Conservation (phyloP, 2,113 vertebrate genomes). For the Plestiodon gilberti region DNA sequence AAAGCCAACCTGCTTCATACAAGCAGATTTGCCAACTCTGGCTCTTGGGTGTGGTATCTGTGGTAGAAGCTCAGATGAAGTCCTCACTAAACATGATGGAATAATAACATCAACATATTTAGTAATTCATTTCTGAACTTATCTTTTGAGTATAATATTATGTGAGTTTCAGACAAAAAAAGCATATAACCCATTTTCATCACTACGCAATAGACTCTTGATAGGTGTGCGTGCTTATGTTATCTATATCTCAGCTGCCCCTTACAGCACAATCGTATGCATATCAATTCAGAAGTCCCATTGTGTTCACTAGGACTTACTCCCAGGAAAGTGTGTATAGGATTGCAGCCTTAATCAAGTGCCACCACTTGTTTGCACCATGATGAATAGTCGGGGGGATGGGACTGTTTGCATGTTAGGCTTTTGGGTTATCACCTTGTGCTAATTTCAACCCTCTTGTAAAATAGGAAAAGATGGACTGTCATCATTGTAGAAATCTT, state of each 20-base stretch:
- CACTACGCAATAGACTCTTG: neutral
- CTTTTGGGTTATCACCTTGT: neutral
- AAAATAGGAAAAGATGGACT: neutral
- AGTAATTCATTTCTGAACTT: neutral
- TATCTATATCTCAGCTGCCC: neutral
- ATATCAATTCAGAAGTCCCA: no score
- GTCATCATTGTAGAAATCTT: neutral
- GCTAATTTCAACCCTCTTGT: neutral
- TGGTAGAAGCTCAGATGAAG: neutral
- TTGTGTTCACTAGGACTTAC: no score
- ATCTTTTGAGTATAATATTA: neutral
- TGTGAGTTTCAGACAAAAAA: neutral
- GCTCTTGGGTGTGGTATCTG: neutral
- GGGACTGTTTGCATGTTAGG: neutral
- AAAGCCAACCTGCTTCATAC: neutral
- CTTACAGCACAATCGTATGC: no score
- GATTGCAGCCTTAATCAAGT: neutral
- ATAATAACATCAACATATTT: neutral
- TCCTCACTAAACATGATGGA: neutral
- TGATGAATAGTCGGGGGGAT: neutral
- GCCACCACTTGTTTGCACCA: neutral
- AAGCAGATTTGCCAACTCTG: neutral
- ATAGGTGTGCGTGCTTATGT: neutral
- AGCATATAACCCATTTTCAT: neutral
- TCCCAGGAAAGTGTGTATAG: no score